Percentiles rank a stretch among this genome's conserved stretches.
phyloP scores from a whole-genome alignment of 2,113 vertebrate genomes.

The Myiagra hebetior region DNA sequence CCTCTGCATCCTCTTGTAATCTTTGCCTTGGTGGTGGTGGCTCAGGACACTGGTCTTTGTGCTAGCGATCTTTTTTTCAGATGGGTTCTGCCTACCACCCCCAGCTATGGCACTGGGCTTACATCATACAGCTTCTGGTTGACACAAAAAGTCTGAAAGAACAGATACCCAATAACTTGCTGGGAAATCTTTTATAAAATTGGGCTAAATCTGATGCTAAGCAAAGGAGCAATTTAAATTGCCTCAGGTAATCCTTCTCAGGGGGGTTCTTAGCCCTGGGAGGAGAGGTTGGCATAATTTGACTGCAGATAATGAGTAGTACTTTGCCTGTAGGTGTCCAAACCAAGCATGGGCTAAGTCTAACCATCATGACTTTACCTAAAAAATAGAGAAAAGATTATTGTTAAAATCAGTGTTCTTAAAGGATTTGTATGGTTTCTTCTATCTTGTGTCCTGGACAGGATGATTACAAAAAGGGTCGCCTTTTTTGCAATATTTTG shows the following conservation, averaged over 20 bases:
- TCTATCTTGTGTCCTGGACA: not conserved
- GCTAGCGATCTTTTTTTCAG: not conserved
- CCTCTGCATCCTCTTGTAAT: not conserved
- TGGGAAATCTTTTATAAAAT: not conserved
- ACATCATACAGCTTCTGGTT: not conserved
- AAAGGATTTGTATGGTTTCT: not conserved
- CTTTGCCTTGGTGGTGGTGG: not conserved
- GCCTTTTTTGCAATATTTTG: not conserved
- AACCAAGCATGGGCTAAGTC: not conserved
- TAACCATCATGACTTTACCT: not conserved
- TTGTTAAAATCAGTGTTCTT: not conserved
- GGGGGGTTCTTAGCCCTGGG: not conserved
- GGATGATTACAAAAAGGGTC: not conserved
- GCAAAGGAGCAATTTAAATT: not conserved
- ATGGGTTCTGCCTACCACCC: not conserved
- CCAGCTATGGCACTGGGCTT: not conserved
- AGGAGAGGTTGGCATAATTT: not conserved
- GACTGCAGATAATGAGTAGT: not conserved
- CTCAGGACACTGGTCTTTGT: not conserved
- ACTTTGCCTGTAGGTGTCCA: not conserved
- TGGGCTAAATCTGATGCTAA: not conserved
- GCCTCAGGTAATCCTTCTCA: not conserved
- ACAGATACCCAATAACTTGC: not conserved
- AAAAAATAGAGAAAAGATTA: not conserved
- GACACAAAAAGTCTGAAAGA: not conserved